These are phyloP conservation scores for Pantelozetes paolii DNA, from an alignment of 2,888 invertebrate species.

Conservation along the genomic window DNA sequence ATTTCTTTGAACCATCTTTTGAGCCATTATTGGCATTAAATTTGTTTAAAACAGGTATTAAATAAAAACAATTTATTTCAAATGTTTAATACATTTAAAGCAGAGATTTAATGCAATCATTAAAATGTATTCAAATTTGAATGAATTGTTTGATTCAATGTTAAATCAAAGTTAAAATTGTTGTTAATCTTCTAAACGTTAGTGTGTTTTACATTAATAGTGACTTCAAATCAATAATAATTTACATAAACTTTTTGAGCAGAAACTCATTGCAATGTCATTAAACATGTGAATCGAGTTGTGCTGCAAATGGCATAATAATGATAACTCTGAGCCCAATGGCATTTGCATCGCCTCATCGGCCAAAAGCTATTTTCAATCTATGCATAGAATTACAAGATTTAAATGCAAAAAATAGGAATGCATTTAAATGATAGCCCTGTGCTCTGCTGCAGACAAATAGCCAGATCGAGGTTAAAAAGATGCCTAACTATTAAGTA, in stretches of 20 bases:
- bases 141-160: background rate
- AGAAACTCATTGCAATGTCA: background rate
- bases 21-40: too few relatives aligned
- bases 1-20: too few relatives aligned
- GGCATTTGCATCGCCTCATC: constrained; percentile 2
- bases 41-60: too few relatives aligned
- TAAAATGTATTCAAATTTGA: too few relatives aligned
- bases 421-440: constrained; percentile 20
- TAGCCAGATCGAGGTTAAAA: constrained; percentile 19
- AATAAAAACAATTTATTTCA: too few relatives aligned
- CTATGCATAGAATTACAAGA: constrained; percentile 1
- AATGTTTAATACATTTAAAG: too few relatives aligned
- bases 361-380: constrained; percentile 8
- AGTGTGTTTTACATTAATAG: constrained; percentile 17
- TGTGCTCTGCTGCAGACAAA: constrained; percentile 1
- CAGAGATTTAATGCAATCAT: too few relatives aligned
- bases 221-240: constrained; percentile 7
- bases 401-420: constrained; percentile 2
- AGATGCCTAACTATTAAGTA: background rate
- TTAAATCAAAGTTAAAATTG: background rate
- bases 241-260: constrained; percentile 17
- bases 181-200: background rate
- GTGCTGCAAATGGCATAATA: constrained; percentile 20
- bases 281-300: background rate
- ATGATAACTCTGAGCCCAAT: background rate